Evolutionary conservation across 2,888 invertebrate species (phyloP), one percentile per base, ranked within the genome.

Genomic region (Chloroclystis v-ata): DNA sequence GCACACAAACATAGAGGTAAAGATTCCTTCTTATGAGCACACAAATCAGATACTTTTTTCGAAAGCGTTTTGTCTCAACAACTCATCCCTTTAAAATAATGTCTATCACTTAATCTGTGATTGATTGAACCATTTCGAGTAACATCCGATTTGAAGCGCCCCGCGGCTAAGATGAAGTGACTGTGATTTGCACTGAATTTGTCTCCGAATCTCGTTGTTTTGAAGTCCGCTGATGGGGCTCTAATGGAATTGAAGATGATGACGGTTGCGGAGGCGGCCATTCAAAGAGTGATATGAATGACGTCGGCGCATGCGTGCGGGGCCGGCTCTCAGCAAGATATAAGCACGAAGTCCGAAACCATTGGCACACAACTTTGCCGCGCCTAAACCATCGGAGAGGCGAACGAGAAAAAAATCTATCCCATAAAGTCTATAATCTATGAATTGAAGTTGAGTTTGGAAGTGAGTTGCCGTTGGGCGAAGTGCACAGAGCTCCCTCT

Each of bases 281-380:
- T 86, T 87, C 77, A 84, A 77, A 75, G 69, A 64, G 68, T 72
- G 71, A 74, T 73, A 80, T 86, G 86, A 87, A 81, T 81, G 79
- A 62, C 56, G 33, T 57, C 56, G 59, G 69, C 81, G 80, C 81
- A 85, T 81, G 85, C 81, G 82, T 67, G 65, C 56, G 56, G 67
- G 61, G 60, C 57, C 63, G 64, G 62, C 64, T 60, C 63, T 61
- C 69, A 50, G 62, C 62, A 64, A 73, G 80, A 87, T 87, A 86
- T 84, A 87, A 86, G 81, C 80, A 62, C 75, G 81, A 59, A 64
- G 66, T 72, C 61, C 70, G 70, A 70, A 70, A 65, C 75, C 63
- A 67, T 62, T 65, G 72, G 67, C 84, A 71, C 86, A 86, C 72
- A 84, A 86, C 80, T 85, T 86, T 82, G 76, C 74, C 83, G 84